phyloP scores from a whole-genome alignment of 2,113 vertebrate species.

The Misgurnus anguillicaudatus region DNA sequence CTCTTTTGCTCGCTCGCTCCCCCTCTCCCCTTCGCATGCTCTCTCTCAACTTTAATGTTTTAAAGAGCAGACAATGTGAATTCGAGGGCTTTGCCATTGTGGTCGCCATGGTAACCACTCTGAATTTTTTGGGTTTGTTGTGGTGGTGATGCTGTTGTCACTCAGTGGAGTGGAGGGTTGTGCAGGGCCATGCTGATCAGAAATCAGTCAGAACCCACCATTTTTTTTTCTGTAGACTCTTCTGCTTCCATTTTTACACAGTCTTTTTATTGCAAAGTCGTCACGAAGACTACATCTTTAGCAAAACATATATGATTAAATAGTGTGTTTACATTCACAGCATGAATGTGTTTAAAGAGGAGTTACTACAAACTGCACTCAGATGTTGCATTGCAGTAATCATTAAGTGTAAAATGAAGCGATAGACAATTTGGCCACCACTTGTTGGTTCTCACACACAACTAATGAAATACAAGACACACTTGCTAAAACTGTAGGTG shows the following conservation, averaged over 20 bases:
- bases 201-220: slow-evolving; percentile 25
- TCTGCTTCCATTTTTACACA: not conserved
- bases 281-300: not conserved
- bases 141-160: slow-evolving; percentile 45
- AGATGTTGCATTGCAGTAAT: too few species aligned
- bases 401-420: too few species aligned
- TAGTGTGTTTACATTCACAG: not conserved
- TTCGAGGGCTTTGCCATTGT: slow-evolving; percentile 32
- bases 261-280: not conserved
- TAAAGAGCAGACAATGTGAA: slow-evolving; percentile 46
- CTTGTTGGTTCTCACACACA: too few species aligned
- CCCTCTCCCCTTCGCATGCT: not conserved
- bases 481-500: too few species aligned
- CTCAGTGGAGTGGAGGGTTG: slow-evolving; percentile 39
- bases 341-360: not conserved
- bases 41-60: slow-evolving; percentile 43
- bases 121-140: slow-evolving; percentile 17
- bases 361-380: not conserved
- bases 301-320: not conserved
- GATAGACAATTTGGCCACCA: too few species aligned
- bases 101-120: slow-evolving; percentile 48
- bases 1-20: not conserved
- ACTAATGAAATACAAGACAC: not conserved
- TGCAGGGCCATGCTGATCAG: slow-evolving; percentile 48
- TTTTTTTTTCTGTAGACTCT: not conserved